Conservation (phyloP, 2,113 vertebrate genomes). For the Seriola quinqueradiata region DNA sequence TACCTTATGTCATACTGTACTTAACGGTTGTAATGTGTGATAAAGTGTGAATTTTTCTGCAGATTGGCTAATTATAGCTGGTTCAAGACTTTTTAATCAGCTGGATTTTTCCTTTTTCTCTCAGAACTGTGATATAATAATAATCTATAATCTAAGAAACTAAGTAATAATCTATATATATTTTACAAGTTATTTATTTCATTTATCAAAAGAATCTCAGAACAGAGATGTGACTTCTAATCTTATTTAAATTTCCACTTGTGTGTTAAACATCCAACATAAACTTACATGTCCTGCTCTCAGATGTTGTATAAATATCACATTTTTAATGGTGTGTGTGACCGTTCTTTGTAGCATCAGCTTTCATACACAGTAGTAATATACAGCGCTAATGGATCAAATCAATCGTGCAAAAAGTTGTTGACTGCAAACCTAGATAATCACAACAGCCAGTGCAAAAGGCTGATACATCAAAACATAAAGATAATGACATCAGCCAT, state of each 20-base stretch:
- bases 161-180: no score
- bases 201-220: no score
- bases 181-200: no score
- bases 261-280: no score
- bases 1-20: neutral
- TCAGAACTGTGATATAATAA: no score
- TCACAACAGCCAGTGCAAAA: neutral
- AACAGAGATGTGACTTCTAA: no score
- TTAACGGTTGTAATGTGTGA: slow-evolving; percentile 5
- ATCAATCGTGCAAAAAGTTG: slow-evolving; percentile 3
- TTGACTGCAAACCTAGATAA: neutral
- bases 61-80: neutral
- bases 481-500: neutral
- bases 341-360: neutral
- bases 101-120: neutral
- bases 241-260: no score
- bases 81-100: neutral
- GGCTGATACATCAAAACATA: slow-evolving; percentile 2
- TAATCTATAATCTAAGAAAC: no score
- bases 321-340: no score
- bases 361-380: neutral
- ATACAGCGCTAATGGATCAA: neutral
- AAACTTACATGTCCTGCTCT: neutral
- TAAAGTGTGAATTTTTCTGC: slow-evolving; percentile 2
- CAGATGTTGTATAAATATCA: neutral